Evolutionary conservation across 2,888 invertebrate species (phyloP), one percentile per base, ranked within the genome.

Genomic region (Lagria hirta): DNA sequence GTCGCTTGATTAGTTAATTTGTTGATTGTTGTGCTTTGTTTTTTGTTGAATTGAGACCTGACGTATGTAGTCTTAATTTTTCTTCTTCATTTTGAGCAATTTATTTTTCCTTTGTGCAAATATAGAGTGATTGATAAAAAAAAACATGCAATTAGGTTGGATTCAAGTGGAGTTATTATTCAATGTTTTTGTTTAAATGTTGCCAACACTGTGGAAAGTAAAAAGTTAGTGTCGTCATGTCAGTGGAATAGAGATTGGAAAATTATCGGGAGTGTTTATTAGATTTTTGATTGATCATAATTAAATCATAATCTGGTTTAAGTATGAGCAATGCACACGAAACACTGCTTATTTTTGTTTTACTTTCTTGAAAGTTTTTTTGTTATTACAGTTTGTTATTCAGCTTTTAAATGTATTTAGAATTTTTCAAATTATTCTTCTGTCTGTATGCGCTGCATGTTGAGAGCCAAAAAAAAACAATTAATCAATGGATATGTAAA

Each of bases 361-460:
- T 33, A 17, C 4, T 30, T 38, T 40, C 20, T 32, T 15, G 3
- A 7, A 28, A 27, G 11, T 23, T 34, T 15, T 37, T 13, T 14
- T 26, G 17, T 35, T 20, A 28, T 15, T 24, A 48, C 54, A 56
- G 50, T 52, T 49, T 54, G 52, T 55, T 54, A 45, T 49, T 52
- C 43, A 49, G 60, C 60, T 60, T 60, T 47, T 58, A 53, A 52
- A 43, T 60, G 60, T 60, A 57, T 52, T 49, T 55, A 58, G 55
- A 55, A 51, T 58, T n/a, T n/a, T 59, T 57, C 52, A 51, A 54
- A 57, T 55, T 57, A 51, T 55, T 49, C 52, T 56, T 55, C 57
- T 54, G 52, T 58, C 52, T 45, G 55, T 58, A 57, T 45, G n/a
- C n/a, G 48, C 51, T 55, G 46, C 55, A 58, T 58, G 55, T 58